These are phyloP conservation scores for Tenodera sinensis DNA, from an alignment of 2,888 invertebrate species.

Conservation along the genomic window DNA sequence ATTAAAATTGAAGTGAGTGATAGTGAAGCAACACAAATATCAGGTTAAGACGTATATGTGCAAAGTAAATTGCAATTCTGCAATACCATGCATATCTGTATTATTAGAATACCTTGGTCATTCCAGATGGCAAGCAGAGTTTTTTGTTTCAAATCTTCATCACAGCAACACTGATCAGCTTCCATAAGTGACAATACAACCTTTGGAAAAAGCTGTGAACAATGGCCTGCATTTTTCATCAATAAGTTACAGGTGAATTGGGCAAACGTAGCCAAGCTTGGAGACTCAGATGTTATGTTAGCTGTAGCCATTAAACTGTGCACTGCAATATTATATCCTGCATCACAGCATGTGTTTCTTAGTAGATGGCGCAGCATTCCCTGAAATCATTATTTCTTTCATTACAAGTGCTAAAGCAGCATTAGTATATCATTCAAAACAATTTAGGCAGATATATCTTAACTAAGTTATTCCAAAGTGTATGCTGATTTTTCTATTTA, in stretches of 20 bases:
- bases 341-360: neutral
- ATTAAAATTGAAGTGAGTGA: too few relatives aligned
- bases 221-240: neutral
- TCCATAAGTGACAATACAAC: neutral
- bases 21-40: too few relatives aligned
- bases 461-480: too few relatives aligned
- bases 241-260: neutral
- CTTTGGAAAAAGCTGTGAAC: neutral
- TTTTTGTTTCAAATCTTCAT: neutral
- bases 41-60: too few relatives aligned
- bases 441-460: too few relatives aligned
- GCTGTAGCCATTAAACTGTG: neutral
- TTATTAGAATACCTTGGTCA: neutral
- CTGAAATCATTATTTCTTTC: neutral
- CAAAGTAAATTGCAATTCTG: too few relatives aligned
- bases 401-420: too few relatives aligned
- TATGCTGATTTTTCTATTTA: too few relatives aligned
- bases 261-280: neutral
- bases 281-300: neutral
- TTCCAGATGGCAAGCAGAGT: neutral
- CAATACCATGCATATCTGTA: neutral
- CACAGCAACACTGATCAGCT: neutral
- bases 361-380: neutral
- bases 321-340: neutral
- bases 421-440: too few relatives aligned